phyloP scores from a whole-genome alignment of 2,113 vertebrate species.

The Gadus chalcogrammus region DNA sequence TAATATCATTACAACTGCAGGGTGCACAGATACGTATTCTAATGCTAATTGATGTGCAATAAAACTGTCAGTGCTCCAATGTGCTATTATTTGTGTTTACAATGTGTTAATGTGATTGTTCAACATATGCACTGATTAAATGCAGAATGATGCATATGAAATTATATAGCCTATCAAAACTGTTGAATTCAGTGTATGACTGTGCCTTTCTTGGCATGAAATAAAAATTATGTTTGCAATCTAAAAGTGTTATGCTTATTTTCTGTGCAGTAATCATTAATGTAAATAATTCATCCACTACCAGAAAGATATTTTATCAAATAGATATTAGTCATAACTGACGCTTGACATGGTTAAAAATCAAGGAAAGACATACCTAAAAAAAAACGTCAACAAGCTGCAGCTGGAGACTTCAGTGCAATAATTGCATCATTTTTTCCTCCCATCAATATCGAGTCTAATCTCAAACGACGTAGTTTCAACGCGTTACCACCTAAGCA shows the following conservation, averaged over 20 bases:
- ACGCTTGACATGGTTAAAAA: too few species aligned
- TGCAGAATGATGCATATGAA: constrained; percentile 65
- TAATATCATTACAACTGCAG: constrained; percentile 56
- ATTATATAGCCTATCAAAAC: constrained; percentile 56
- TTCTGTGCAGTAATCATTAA: too few species aligned
- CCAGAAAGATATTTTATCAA: too few species aligned
- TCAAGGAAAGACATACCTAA: too few species aligned
- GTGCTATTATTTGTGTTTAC: constrained; percentile 67
- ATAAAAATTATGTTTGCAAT: constrained; percentile 62
- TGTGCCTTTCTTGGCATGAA: constrained; percentile 64
- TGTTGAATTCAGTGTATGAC: constrained; percentile 57
- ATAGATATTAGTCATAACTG: too few species aligned
- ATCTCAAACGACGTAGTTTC: too few species aligned
- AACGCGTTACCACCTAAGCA: too few species aligned
- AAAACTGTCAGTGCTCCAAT: constrained; percentile 59
- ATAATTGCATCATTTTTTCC: too few species aligned
- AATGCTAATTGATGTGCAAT: constrained; percentile 62
- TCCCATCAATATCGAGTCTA: too few species aligned
- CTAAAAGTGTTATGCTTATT: not conserved
- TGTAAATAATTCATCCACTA: too few species aligned
- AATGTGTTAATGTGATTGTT: constrained; percentile 64
- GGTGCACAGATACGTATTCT: constrained; percentile 58
- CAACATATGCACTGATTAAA: constrained; percentile 67
- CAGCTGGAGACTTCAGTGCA: too few species aligned
- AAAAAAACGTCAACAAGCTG: too few species aligned